Conservation (phyloP, 2,797 vertebrate genomes). For the Sebastes minor region DNA sequence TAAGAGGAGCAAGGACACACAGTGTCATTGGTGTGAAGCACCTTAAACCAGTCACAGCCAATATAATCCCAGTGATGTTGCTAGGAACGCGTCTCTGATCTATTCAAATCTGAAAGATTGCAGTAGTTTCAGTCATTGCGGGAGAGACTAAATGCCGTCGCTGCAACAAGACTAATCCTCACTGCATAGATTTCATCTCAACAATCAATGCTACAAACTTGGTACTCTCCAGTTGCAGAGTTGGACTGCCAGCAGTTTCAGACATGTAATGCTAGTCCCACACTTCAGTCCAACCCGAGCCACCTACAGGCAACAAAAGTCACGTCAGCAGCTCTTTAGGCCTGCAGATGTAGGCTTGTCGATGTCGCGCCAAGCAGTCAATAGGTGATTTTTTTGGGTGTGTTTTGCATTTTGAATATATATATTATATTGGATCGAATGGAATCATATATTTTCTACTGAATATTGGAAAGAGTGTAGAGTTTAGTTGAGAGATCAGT, state of each 20-base stretch:
- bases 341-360: not conserved
- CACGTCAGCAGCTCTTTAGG: not conserved
- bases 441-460: not conserved
- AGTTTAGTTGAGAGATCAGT: not conserved
- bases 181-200: not conserved
- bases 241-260: not conserved
- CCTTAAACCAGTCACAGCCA: not conserved
- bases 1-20: conserved; percentile 25
- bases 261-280: not conserved
- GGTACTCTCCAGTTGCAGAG: not conserved
- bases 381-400: not conserved
- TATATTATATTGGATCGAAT: not conserved
- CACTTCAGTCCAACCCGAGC: too few relatives aligned
- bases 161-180: not conserved
- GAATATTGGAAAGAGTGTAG: not conserved
- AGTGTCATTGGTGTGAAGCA: conserved; percentile 17
- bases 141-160: not conserved
- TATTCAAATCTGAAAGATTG: not conserved
- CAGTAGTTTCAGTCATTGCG: not conserved
- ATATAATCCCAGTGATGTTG: not conserved
- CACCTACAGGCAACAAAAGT: too few relatives aligned
- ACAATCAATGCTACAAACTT: not conserved
- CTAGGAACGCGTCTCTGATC: too few relatives aligned
- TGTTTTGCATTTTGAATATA: not conserved
- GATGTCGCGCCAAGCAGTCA: not conserved